Evolutionary conservation across 2,888 invertebrate species (phyloP), one percentile per base, ranked within the genome.

Genomic region (Xylota segnis): DNA sequence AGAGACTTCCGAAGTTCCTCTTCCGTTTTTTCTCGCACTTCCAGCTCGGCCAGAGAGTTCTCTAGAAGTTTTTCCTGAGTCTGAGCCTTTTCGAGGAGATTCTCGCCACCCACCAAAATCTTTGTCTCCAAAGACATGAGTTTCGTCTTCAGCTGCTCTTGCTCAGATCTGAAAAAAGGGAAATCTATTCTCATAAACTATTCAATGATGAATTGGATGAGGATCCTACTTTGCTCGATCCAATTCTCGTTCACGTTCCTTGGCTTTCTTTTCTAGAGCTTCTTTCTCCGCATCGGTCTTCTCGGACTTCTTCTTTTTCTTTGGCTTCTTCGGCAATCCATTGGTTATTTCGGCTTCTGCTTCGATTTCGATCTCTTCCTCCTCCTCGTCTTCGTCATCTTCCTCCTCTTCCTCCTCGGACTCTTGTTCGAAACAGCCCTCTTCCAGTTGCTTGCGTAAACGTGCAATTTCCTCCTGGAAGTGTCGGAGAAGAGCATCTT

Each of bases 391-490:
- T 87, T 79, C 90, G 43, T 90, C 92, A 88, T 88, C 91, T 87
- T 88, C 93, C 84, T 89, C 91, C 0, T 90, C 90, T 29, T 91
- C 92, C 9, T 89, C 90, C 6, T 89, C 90, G 9, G 89, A 89
- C 27, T 87, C 89, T 40, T 91, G 91, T 63, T 94, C 94, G 12
- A 91, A 90, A 23, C 89, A 90, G 4, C 92, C 93, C 87, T 97
- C 96, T 89, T 96, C 96, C 77, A 99, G 93, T 90, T 98, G 97
- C 88, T 96, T 96, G 88, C 96, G 96, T 58, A 99, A 94, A 72
- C 97, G 96, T 88, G 98, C 97, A 88, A 99, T 99, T 93, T 99
- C 99, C 89, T 97, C 96, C 92, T 99, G 99, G 93, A 98, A 99
- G 93, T 98, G 96, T 63, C 98, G 95, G 18, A 99, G 94, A 58